Conservation (phyloP, 2,113 vertebrate genomes). For the Hymenochirus boettgeri region DNA sequence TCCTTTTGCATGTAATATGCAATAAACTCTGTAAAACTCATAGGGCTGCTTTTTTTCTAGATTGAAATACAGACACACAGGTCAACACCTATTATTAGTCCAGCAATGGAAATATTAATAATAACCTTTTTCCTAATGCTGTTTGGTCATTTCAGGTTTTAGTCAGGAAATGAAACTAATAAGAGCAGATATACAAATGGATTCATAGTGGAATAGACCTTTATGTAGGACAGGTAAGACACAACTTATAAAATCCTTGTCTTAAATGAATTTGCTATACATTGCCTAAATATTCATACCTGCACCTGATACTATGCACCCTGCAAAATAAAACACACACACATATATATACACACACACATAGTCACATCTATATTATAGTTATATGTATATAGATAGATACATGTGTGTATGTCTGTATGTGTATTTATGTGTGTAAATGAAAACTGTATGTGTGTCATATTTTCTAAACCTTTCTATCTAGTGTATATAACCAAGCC, state of each 20-base stretch:
- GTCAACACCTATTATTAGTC: too few relatives aligned
- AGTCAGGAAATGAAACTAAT: background rate
- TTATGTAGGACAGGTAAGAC: background rate
- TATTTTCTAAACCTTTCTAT: too few relatives aligned
- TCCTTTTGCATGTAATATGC: conserved; percentile 93
- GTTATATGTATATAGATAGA: too few relatives aligned
- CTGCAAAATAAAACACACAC: too few relatives aligned
- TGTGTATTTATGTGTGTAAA: background rate
- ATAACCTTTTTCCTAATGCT: background rate
- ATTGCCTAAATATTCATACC: background rate
- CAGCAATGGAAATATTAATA: background rate
- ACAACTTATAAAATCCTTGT: background rate
- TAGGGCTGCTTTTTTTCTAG: conserved; percentile 48
- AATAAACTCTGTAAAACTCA: conserved; percentile 87
- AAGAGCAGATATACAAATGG: too few relatives aligned
- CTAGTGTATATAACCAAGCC: too few relatives aligned
- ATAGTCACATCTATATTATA: too few relatives aligned
- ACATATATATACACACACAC: too few relatives aligned
- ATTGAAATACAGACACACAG: background rate
- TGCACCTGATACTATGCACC: too few relatives aligned
- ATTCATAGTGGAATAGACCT: background rate
- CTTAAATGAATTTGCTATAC: background rate
- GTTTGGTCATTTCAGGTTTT: background rate
- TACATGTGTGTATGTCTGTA: background rate
- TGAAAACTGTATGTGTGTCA: too few relatives aligned